These are phyloP conservation scores for Umimayanthus chanpuru DNA, from an alignment of 92 coral and sea anemone genomes.

Conservation along the genomic window DNA sequence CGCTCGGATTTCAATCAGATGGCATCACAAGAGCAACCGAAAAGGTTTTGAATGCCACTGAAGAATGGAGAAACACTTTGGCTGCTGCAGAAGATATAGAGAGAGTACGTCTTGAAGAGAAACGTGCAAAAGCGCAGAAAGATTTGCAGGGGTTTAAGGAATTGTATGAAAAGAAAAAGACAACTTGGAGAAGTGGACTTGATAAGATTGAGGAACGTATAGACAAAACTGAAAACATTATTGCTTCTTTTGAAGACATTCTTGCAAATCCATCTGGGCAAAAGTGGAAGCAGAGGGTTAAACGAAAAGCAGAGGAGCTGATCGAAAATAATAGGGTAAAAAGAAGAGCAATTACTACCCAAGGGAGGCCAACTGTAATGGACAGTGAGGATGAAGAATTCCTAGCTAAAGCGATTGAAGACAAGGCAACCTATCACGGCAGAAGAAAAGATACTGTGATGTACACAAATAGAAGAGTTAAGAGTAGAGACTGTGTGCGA, in stretches of 20 bases:
- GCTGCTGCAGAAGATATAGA: background rate
- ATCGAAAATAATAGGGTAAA: background rate
- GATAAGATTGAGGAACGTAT: background rate
- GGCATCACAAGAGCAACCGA: constrained; percentile 28
- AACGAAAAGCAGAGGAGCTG: constrained; percentile 16
- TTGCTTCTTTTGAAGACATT: background rate
- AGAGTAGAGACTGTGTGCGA: background rate
- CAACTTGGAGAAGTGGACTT: background rate
- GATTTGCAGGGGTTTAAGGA: background rate
- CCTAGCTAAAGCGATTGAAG: constrained; percentile 33
- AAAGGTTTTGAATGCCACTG: background rate
- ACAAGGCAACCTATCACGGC: constrained; percentile 44
- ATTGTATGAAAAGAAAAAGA: background rate
- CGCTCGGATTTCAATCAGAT: constrained; percentile 15
- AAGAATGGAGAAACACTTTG: constrained; percentile 10
- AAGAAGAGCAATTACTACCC: constrained; percentile 1
- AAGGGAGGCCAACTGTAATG: constrained; percentile 6
- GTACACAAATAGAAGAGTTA: constrained; percentile 36
- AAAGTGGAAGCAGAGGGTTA: constrained; percentile 3
- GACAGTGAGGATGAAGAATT: constrained; percentile 42
- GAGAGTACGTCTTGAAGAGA: background rate
- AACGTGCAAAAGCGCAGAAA: background rate
- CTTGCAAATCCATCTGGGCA: background rate
- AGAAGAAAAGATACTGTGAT: constrained; percentile 11
- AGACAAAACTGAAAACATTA: background rate